Evolutionary conservation across 2,888 invertebrate genomes (phyloP), one percentile per base, ranked within the genome.

Genomic region (Neoitamus cyanurus): DNA sequence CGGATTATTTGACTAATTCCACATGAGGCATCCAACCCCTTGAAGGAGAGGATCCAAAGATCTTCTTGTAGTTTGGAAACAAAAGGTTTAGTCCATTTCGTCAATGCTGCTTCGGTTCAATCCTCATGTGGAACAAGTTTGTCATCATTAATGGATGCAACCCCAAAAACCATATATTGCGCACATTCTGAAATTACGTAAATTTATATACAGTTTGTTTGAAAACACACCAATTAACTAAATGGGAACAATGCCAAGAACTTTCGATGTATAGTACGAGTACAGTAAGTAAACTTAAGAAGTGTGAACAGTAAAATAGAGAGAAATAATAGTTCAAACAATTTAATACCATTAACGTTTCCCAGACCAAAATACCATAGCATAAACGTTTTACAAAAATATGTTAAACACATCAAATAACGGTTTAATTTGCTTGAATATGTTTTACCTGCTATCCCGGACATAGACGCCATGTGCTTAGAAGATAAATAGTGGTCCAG

Each of bases 401-500:
- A 58, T 58, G 15, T 58, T 58, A 58, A 58, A 58, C 58, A 58
- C 58, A 58, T 58, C 58, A 58, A 58, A 58, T 58, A 58, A 58
- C 58, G 58, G 20, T 25, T 58, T 58, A 58, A n/a, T 42, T 58
- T 58, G 58, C 3, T 58, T 58, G 25, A 58, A 58, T 58, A 58
- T 58, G 58, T 20, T 58, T 58, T 58, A 58, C 58, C 58, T 58
- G 58, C 58, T 58, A 58, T 58, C 58, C 58, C 25, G 58, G 58
- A 25, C 58, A 58, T 6, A 58, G 58, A 58, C 58, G 58, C 58
- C 58, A 58, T 58, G 58, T 58, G 58, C 58, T 58, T 58, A 58
- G 58, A 58, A 58, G 58, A 58, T 58, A 58, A 58, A 58, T 58
- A 58, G 58, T 58, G 58, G 58, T 58, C 58, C 58, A 58, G 20